phyloP scores from a whole-genome alignment of 2,888 invertebrate genomes.

The Acronicta leporina region DNA sequence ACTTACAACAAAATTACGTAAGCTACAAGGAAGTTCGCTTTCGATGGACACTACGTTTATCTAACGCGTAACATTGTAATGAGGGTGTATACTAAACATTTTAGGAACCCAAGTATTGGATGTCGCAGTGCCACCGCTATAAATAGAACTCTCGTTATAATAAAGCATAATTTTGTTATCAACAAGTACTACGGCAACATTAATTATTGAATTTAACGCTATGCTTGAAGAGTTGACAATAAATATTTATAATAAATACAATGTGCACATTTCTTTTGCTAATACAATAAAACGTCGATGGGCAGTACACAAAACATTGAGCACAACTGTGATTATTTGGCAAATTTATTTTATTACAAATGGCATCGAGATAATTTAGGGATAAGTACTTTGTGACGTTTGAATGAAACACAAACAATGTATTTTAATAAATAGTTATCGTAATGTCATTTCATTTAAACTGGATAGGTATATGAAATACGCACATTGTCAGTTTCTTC shows the following conservation, averaged over 20 bases:
- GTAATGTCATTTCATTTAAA: slow-evolving; percentile 60
- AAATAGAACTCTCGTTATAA: slow-evolving; percentile 82
- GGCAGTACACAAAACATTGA: slow-evolving; percentile 71
- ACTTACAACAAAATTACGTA: slow-evolving; percentile 78
- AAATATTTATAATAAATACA: slow-evolving; percentile 76
- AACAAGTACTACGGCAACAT: slow-evolving; percentile 85
- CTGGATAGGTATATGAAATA: slow-evolving; percentile 70
- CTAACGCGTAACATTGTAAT: slow-evolving; percentile 48
- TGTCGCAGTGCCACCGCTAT: slow-evolving; percentile 74
- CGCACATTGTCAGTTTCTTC: slow-evolving; percentile 76
- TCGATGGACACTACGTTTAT: slow-evolving; percentile 61
- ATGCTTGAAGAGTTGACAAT: slow-evolving; percentile 78
- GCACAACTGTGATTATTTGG: slow-evolving; percentile 78
- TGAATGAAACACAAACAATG: slow-evolving; percentile 62
- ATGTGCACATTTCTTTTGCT: slow-evolving; percentile 79
- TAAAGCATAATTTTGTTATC: slow-evolving; percentile 84
- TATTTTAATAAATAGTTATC: slow-evolving; percentile 64
- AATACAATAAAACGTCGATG: slow-evolving; percentile 57
- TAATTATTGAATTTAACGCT: slow-evolving; percentile 80
- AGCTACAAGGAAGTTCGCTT: slow-evolving; percentile 72
- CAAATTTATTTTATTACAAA: slow-evolving; percentile 63
- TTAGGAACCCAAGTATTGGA: slow-evolving; percentile 77
- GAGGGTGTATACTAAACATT: slow-evolving; percentile 45
- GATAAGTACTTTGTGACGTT: slow-evolving; percentile 78
- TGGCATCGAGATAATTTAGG: slow-evolving; percentile 57